Percentiles rank a stretch among this genome's conserved stretches.
Conservation (phyloP, 2,113 vertebrate species). For the Aldabrachelys gigantea region DNA sequence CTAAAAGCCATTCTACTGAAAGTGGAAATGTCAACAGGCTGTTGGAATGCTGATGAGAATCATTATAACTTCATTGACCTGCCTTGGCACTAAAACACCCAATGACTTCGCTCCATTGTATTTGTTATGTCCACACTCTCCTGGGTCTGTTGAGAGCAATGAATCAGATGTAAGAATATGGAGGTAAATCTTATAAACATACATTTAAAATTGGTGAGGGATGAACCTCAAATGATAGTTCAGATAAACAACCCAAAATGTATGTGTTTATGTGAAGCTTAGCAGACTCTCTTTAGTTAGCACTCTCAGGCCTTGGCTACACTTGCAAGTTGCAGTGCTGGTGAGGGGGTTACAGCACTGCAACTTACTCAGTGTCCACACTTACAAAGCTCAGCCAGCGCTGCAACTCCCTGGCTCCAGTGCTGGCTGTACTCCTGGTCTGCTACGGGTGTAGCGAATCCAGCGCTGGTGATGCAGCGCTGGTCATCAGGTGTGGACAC, state of each 20-base stretch:
- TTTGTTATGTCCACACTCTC: conserved; percentile 37
- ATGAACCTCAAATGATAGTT: background rate
- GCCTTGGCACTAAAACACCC: conserved; percentile 23
- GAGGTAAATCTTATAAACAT: background rate
- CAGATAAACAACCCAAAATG: background rate
- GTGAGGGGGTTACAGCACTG: too few species aligned
- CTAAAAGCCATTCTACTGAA: background rate
- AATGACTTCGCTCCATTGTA: conserved; percentile 1
- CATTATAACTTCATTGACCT: conserved; percentile 53
- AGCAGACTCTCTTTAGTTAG: background rate
- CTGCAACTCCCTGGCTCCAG: too few species aligned
- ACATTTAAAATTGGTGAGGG: background rate
- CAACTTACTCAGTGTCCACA: too few species aligned
- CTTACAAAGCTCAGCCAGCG: too few species aligned
- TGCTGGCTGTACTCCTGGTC: too few species aligned
- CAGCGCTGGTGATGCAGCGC: too few species aligned
- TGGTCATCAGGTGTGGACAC: too few species aligned
- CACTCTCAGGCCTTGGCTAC: background rate
- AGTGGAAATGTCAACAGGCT: conserved; percentile 12
- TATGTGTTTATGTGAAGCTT: background rate
- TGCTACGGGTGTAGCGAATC: too few species aligned
- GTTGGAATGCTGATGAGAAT: conserved; percentile 39
- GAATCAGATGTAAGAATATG: background rate
- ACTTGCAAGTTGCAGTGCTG: too few species aligned
- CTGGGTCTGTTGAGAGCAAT: conserved; percentile 20